Base-by-base conservation (phyloP, 2,888 invertebrate genomes). In the Oligia fasciuncula region DNA sequence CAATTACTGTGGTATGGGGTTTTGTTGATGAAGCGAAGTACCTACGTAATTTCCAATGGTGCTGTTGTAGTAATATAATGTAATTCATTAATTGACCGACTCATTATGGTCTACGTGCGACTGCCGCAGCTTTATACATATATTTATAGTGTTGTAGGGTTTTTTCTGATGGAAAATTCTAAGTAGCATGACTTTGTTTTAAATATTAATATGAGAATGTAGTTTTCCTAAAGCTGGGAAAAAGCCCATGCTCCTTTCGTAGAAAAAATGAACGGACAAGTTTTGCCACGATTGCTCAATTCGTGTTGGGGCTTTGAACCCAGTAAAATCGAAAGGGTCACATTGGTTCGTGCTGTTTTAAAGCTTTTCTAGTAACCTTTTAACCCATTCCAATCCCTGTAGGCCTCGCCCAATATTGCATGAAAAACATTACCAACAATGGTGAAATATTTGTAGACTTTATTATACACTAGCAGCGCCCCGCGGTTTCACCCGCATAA, bases 1-100 rank as follows among this genome's bases (percentile, higher is more conserved):
- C 76, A 81, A 80, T 80, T 68, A 75, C 29, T 23, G 62, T 29
- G 62, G 75, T 62, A 54, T 62, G 40, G 17, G 46, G 23, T 57
- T 57, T 23, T 23, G 23, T 80, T 80, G 54, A 68, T 81, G 76
- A 57, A 54, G 23, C 46, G 29, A 43, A n/a, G n/a, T 49, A 29
- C 29, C 29, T 29, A 57, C 17, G 40, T 81, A 19, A 57, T 57
- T 63, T 63, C 40, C 54, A 81, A 57, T 69, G 81, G 66, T 46
- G 73, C 35, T 62, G 54, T 73, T 62, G 82, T 65, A 63, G 54
- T 63, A 57, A 76, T 57, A 69, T 40, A 76, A 57, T 76, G 29
- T 65, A 62, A 81, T 80, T 63, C n/a, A 82, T 80, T 82, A 80
- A 80, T 82, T 80, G 80, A 14, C n/a, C 35, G 81, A 40, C 63